Conservation (phyloP, 2,797 vertebrate genomes). For the Hemibagrus guttatus region DNA sequence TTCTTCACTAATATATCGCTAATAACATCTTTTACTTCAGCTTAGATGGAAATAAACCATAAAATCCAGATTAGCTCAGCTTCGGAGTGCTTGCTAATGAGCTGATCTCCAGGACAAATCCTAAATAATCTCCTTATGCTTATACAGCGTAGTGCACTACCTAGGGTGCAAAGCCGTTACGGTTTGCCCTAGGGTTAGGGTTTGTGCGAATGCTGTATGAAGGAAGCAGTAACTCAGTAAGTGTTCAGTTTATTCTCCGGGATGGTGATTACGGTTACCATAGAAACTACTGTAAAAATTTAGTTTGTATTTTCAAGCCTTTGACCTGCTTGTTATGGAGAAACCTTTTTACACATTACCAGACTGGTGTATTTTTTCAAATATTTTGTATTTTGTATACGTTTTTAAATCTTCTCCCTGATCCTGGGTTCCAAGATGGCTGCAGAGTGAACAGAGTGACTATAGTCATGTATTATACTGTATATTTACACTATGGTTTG, state of each 20-base stretch:
- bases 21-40: slow-evolving; percentile 2
- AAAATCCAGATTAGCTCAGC: slow-evolving; percentile 11
- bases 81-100: slow-evolving; percentile 4
- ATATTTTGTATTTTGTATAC: not conserved
- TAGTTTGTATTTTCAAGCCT: not conserved
- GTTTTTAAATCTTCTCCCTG: not conserved
- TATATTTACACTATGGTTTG: not conserved
- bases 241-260: not conserved
- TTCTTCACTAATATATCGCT: not conserved
- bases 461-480: not conserved
- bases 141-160: not conserved
- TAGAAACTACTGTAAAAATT: not conserved
- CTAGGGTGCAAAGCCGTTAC: not conserved
- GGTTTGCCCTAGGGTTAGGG: not conserved
- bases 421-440: not conserved
- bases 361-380: not conserved
- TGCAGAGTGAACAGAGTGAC: not conserved
- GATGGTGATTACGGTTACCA: not conserved
- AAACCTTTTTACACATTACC: not conserved
- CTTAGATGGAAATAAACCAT: slow-evolving; percentile 18
- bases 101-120: slow-evolving; percentile 3
- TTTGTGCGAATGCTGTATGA: not conserved
- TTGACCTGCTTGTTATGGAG: not conserved
- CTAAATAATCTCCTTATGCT: slow-evolving; percentile 5
- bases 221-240: not conserved